phyloP scores from a whole-genome alignment of 1,140 invertebrate species.

The Dysdera silvatica region DNA sequence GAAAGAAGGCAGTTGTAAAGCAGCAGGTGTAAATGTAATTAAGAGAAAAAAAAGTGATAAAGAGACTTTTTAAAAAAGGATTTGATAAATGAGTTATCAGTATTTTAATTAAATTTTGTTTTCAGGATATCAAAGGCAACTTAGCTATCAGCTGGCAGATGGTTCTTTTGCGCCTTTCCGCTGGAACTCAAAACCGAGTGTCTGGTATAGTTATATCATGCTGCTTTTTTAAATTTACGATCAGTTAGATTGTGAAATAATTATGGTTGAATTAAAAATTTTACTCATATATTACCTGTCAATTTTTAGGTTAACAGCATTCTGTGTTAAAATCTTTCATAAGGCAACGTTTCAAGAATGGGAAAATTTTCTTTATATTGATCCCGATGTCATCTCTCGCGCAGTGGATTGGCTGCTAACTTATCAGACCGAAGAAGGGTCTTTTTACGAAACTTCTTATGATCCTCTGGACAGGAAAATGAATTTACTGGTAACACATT shows the following conservation, averaged over 20 bases:
- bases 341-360: constrained; percentile 79
- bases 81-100: too few species aligned
- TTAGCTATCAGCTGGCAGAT: constrained; percentile 82
- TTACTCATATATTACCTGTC: not conserved
- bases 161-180: constrained; percentile 86
- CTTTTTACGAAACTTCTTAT: constrained; percentile 77
- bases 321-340: constrained; percentile 71
- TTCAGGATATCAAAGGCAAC: constrained; percentile 65
- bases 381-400: constrained; percentile 67
- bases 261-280: not conserved
- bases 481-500: constrained; percentile 57
- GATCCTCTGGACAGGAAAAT: constrained; percentile 68
- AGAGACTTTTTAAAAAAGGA: too few species aligned
- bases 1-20: too few species aligned
- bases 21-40: too few species aligned
- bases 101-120: not conserved
- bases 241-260: not conserved
- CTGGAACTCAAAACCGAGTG: constrained; percentile 43
- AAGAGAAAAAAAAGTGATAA: too few species aligned
- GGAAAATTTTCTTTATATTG: constrained; percentile 87
- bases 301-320: constrained; percentile 63
- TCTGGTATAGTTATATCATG: constrained; percentile 14
- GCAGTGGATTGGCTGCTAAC: constrained; percentile 68
- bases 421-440: constrained; percentile 68
- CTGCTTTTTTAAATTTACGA: not conserved